Evolutionary conservation across 2,113 vertebrate species (phyloP), one percentile per base, ranked within the genome.

Genomic region (Stegostoma tigrinum): DNA sequence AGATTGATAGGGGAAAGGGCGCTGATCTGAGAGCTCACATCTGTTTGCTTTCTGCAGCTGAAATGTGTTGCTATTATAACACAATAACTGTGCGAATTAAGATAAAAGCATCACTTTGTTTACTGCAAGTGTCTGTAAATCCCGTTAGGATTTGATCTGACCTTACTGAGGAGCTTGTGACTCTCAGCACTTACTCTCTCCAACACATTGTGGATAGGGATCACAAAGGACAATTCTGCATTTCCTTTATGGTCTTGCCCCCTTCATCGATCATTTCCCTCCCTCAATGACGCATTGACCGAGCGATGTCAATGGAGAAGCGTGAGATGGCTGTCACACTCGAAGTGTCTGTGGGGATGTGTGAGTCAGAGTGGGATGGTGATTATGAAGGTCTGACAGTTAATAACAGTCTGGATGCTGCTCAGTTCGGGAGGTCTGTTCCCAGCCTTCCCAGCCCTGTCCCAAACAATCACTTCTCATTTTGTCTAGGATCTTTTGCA

Each of bases 91-190:
- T 19, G 61, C 0, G 61, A 34, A 66, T 42, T 34, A 34, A 66
- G 89, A 93, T 93, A 93, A 93, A 67, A 45, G 55, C 61, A 42
- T 66, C 89, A 93, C 34, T 66, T 38, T 66, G 89, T 93, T 66
- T 93, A 61, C 34, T 38, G 66, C 61, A 67, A 93, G 64, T 23
- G 89, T 66, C 34, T 38, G 89, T 23, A 10, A 93, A 66, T 93
- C 61, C 89, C n/a, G 23, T 17, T 17, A 61, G 89, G 61, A 64
- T 38, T 38, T 7, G 5, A 5, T 19, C n/a, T 66, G 89, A 93
- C 61, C 66, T 93, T 93, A 93, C 38, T 66, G 89, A 66, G 89
- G 15, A 38, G 8, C 61, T 17, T 34, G 19, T 23, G n/a, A 38
- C 34, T 38, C 89, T 23, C 19, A 2, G 61, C n/a, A 38, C 61